A percentile compares a stretch with the other conserved stretches of the same genome.
Evolutionary conservation across 2,888 invertebrate species (phyloP).

Genomic region (Helicoverpa assulta): DNA sequence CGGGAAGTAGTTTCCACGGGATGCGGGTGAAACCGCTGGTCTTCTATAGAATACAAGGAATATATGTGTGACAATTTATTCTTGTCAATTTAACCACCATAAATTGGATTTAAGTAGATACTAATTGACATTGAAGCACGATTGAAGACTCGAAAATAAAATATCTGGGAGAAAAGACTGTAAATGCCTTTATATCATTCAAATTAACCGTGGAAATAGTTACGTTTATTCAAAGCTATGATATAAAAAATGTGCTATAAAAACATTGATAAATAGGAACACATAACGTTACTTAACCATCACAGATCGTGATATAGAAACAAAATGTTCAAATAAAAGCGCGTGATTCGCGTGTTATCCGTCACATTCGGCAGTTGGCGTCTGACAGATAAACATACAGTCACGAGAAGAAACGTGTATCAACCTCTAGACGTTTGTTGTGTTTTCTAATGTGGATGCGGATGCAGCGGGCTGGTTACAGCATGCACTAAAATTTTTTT

Average conservation of each 20-base stretch:
- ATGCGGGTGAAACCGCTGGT: too few species aligned
- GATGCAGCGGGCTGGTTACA: conserved; percentile 14
- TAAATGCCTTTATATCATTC: too few species aligned
- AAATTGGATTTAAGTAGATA: neutral
- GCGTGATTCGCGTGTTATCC: conserved; percentile 64
- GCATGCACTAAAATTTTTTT: neutral
- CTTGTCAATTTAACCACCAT: neutral
- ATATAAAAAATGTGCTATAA: neutral
- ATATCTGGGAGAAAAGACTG: neutral
- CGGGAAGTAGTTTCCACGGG: too few species aligned
- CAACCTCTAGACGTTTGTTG: conserved; percentile 29
- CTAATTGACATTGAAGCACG: neutral
- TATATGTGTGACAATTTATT: too few species aligned
- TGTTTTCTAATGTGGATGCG: conserved; percentile 16
- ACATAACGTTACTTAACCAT: conserved; percentile 25
- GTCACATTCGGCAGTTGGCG: conserved; percentile 47
- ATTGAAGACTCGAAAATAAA: too few species aligned
- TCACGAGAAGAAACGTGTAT: conserved; percentile 59
- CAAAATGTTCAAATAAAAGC: conserved; percentile 56
- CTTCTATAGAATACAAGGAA: too few species aligned
- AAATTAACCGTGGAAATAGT: neutral
- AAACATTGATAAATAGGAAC: conserved; percentile 1
- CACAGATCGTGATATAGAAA: conserved; percentile 58
- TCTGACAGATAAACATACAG: conserved; percentile 49
- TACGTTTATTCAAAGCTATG: neutral